phyloP scores from a whole-genome alignment of 1,140 invertebrate species.

The Vollenhovia emeryi region DNA sequence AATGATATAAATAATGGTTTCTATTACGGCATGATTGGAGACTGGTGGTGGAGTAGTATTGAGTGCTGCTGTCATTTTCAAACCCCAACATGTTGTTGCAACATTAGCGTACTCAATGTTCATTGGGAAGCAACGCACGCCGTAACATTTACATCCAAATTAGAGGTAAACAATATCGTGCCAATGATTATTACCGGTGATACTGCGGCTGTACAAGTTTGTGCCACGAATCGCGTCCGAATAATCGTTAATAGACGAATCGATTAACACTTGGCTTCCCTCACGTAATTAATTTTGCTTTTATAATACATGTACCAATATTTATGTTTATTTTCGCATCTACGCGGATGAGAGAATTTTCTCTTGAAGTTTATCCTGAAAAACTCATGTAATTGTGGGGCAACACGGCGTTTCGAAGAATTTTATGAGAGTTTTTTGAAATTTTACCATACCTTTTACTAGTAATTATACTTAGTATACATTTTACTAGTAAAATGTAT shows the following conservation, averaged over 20 bases:
- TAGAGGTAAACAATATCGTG: slow-evolving; percentile 37
- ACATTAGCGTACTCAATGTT: slow-evolving; percentile 24
- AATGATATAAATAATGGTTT: slow-evolving; percentile 26
- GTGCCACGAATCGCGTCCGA: background rate
- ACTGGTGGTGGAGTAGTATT: background rate
- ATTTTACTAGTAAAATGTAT: too few relatives aligned
- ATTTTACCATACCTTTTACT: too few relatives aligned
- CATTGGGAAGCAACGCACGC: background rate
- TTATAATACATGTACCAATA: background rate
- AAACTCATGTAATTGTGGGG: too few relatives aligned
- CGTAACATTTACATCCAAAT: slow-evolving; percentile 42
- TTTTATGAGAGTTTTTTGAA: too few relatives aligned
- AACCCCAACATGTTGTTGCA: slow-evolving; percentile 23
- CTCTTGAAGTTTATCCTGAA: too few relatives aligned
- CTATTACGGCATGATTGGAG: slow-evolving; percentile 27
- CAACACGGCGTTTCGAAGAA: too few relatives aligned
- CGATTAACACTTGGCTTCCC: slow-evolving; percentile 14
- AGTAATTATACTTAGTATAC: too few relatives aligned
- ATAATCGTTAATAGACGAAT: slow-evolving; percentile 26
- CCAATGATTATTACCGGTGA: slow-evolving; percentile 27
- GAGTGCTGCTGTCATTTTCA: slow-evolving; percentile 21
- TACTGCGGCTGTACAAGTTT: slow-evolving; percentile 21
- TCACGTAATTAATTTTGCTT: background rate
- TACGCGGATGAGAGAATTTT: too few relatives aligned
- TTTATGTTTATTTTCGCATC: background rate